phyloP scores from a whole-genome alignment of 2,888 invertebrate genomes.

The Nephrotoma appendiculata region DNA sequence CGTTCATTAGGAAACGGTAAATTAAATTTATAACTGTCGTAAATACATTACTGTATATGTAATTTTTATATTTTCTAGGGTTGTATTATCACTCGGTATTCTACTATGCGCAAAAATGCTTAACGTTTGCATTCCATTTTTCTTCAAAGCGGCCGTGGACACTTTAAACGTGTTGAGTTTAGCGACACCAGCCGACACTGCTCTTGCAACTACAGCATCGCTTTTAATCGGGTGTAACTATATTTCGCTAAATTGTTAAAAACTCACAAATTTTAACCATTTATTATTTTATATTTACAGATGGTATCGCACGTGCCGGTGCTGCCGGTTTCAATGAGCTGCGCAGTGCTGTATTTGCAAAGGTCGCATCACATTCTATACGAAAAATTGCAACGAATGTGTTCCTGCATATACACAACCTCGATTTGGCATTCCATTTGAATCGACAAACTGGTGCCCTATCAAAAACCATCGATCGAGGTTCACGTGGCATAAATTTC shows the following conservation, averaged over 20 bases:
- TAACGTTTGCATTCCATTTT: constrained; percentile 87
- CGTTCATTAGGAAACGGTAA: constrained; percentile 25
- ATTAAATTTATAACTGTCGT: background rate
- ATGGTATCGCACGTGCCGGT: constrained; percentile 83
- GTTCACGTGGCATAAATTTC: constrained; percentile 94
- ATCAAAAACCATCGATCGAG: constrained; percentile 83
- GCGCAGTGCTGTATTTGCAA: constrained; percentile 93
- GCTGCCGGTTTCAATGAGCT: constrained; percentile 91
- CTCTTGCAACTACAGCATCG: constrained; percentile 63
- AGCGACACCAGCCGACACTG: constrained; percentile 64
- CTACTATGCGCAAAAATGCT: constrained; percentile 71
- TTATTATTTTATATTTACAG: constrained; percentile 36
- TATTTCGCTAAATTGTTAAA: background rate
- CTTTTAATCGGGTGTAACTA: constrained; percentile 77
- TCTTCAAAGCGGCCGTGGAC: constrained; percentile 90
- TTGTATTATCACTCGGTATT: constrained; percentile 67
- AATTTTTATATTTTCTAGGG: constrained; percentile 52
- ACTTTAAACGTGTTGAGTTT: constrained; percentile 64
- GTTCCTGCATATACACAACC: constrained; percentile 85
- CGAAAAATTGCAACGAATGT: constrained; percentile 87
- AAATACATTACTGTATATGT: constrained; percentile 16
- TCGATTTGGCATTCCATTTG: constrained; percentile 90
- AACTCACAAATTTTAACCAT: background rate
- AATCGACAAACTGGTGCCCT: constrained; percentile 89
- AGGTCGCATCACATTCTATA: constrained; percentile 95